A percentile compares a stretch with the other conserved stretches of the same genome.
phyloP scores from a whole-genome alignment of 2,113 vertebrate genomes.

The Datnioides undecimradiatus region DNA sequence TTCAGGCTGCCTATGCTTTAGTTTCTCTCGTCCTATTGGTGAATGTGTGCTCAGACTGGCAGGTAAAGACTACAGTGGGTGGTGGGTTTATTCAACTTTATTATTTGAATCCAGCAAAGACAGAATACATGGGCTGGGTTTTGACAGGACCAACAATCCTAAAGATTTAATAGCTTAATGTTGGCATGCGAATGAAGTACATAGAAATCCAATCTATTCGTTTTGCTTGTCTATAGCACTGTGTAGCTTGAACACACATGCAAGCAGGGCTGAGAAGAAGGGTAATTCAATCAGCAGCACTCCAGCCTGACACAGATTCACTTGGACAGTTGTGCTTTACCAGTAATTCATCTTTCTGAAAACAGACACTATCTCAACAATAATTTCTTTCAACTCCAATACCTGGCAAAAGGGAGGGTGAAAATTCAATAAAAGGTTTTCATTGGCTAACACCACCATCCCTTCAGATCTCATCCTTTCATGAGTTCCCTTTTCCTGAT shows the following conservation, averaged over 20 bases:
- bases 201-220: slow-evolving; percentile 59
- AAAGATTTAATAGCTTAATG: slow-evolving; percentile 50
- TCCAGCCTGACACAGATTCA: slow-evolving; percentile 79
- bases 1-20: not conserved
- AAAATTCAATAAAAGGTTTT: slow-evolving; percentile 75
- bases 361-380: slow-evolving; percentile 80
- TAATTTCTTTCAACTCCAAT: slow-evolving; percentile 76
- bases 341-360: slow-evolving; percentile 81
- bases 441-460: slow-evolving; percentile 64
- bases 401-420: slow-evolving; percentile 70
- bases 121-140: slow-evolving; percentile 28
- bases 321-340: slow-evolving; percentile 79
- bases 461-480: slow-evolving; percentile 55
- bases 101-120: slow-evolving; percentile 36
- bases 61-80: slow-evolving; percentile 8
- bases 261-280: slow-evolving; percentile 63
- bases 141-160: slow-evolving; percentile 43
- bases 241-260: slow-evolving; percentile 58
- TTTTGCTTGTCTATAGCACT: slow-evolving; percentile 42
- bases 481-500: slow-evolving; percentile 37
- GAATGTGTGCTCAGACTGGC: not conserved
- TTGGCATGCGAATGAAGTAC: slow-evolving; percentile 51
- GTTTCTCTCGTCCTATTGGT: not conserved
- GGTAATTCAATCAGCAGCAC: slow-evolving; percentile 80
- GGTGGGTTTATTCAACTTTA: not conserved